Evolutionary conservation across 2,888 invertebrate genomes (phyloP).

Genomic region (Tenthredo livida): DNA sequence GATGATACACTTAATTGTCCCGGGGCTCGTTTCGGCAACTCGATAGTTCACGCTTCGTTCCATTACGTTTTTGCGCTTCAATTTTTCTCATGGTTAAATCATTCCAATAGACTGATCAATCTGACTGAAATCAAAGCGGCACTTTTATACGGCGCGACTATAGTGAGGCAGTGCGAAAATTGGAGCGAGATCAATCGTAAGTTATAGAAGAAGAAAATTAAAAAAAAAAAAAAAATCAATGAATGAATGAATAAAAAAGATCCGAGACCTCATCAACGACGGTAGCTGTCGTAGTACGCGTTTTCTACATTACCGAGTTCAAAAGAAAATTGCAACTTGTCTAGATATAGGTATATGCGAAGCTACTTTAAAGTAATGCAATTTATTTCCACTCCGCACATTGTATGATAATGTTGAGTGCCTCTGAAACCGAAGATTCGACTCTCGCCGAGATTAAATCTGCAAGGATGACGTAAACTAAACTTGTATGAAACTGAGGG

Average conservation of each 20-base stretch:
- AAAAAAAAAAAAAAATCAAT: background rate
- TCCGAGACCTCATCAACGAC: background rate
- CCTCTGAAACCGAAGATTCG: conserved; percentile 40
- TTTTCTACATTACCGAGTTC: background rate
- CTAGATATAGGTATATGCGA: background rate
- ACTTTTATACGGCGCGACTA: background rate
- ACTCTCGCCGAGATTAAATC: conserved; percentile 40
- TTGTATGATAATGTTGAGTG: conserved; percentile 45
- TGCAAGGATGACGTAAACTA: background rate
- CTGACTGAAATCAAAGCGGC: background rate
- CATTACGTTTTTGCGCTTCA: background rate
- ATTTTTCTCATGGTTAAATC: conserved; percentile 4
- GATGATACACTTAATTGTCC: conserved; percentile 45
- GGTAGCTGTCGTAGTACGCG: background rate
- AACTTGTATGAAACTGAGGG: conserved; percentile 11
- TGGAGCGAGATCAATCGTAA: background rate
- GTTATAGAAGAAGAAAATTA: no score
- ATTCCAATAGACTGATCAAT: conserved; percentile 2
- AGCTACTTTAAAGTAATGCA: conserved; percentile 10
- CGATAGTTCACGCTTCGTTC: conserved; percentile 14
- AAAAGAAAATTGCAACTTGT: background rate
- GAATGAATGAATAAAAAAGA: background rate
- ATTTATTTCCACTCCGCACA: conserved; percentile 16
- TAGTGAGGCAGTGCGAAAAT: background rate
- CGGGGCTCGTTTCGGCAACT: conserved; percentile 26